Evolutionary conservation across 2,888 invertebrate species (phyloP), one percentile per base, ranked within the genome.

Genomic region (Sceliomorpha sp.): DNA sequence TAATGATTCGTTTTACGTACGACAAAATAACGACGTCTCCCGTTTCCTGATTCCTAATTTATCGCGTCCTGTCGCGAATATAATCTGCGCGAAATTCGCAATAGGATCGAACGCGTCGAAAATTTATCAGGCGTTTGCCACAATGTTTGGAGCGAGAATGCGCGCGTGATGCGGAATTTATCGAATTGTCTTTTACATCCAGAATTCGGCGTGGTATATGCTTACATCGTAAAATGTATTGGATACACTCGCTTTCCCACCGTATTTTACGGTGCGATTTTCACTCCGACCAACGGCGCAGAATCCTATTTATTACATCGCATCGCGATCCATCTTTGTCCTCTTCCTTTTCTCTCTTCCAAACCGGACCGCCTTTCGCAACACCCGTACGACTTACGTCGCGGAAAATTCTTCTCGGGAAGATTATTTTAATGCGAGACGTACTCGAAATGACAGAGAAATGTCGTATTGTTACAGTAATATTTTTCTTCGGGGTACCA

Each of bases 181-280:
- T 20, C 20, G 20, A 14, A 40, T 48, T 58, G 17, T 24, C 36
- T 50, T 34, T 24, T 24, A 14, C 24, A 20, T 50, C 36, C 24
- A 24, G 34, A 48, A 26, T 29, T 24, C 40, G 26, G 40, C 44
- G 27, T 48, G 2, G 5, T 40, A 14, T 36, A 50, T 36, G 59
- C 34, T 59, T 24, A n/a, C 7, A 12, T 37, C 40, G 50, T 42
- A 59, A 45, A 50, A 59, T 17, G 48, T 29, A 39, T 58, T 14
- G 58, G 58, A 59, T 59, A 59, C 59, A 59, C 36, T 44, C 37
- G 50, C 31, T 60, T 60, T 60, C 60, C 50, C 60, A 60, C n/a
- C 42, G 60, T 60, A 60, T 60, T 60, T 60, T 44, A 60, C 60
- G 20, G 50, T 42, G 31, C 42, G 44, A 60, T 60, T 60, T 60